Base-by-base conservation (phyloP, 2,797 vertebrate genomes). In the Lophius americanus region DNA sequence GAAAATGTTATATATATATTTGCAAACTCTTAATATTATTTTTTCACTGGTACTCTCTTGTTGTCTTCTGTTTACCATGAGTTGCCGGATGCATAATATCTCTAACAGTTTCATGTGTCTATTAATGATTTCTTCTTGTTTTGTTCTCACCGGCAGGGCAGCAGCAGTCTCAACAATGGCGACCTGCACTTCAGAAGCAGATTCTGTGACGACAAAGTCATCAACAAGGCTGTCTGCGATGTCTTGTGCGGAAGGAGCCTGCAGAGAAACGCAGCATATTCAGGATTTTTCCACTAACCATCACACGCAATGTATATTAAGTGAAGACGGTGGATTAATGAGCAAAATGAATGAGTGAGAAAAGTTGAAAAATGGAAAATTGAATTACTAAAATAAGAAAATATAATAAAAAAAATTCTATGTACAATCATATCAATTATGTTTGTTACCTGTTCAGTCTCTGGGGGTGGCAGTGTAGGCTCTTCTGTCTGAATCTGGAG, bases 131-230 rank as follows among this genome's bases (percentile, higher is more conserved):
- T 66, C 3, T 11, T 41, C 4, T 50, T 37, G 13, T 43, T 13
- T 6, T 0, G n/a, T 44, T 47, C 62, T 84, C 60, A 93, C 91
- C 85, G 79, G 66, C 60, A 81, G 39, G 5, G 47, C 51, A 61
- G 39, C 70, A 36, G 61, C 49, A 37, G 79, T 66, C 53, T 85
- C 76, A 2, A 78, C 68, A 8, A 82, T 71, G 54, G 76, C 74
- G 1, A 60, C 76, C 36, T 89, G 77, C 13, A 75, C 82, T 7
- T 76, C 82, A 12, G 69, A 38, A 8, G 71, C 76, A 3, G 84
- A 76, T 51, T 87, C 88, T 41, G 86, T 89, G 64, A 81, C 64
- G 9, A 85, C 83, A 53, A 81, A 87, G 73, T 91, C 86, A 5
- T 90, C 88, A 8, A 75, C 69, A 35, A 88, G 39, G 1, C 3